These are phyloP conservation scores for Sepioteuthis lessoniana DNA, from an alignment of 2,888 invertebrate genomes.

Conservation along the genomic window DNA sequence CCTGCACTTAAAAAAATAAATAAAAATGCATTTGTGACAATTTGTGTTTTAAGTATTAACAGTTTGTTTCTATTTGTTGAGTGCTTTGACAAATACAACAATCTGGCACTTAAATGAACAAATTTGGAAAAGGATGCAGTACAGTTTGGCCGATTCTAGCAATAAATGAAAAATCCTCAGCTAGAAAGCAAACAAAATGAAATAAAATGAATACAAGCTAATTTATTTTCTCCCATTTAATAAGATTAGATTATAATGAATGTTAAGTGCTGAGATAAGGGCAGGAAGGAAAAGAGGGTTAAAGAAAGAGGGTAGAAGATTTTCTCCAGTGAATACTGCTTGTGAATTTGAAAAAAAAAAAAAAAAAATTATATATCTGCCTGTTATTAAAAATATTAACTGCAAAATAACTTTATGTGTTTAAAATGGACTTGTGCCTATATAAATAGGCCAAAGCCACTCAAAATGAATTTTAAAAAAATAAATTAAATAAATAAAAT, in stretches of 20 bases:
- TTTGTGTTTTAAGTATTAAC: neutral
- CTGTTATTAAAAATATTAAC: neutral
- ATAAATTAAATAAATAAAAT: no score
- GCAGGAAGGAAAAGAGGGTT: neutral
- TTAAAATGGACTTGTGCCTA: neutral
- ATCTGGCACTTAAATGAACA: slow-evolving; percentile 37
- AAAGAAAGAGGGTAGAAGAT: neutral
- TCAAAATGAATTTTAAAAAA: neutral
- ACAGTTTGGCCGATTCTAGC: slow-evolving; percentile 47
- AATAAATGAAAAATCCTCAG: slow-evolving; percentile 43
- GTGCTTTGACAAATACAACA: slow-evolving; percentile 34
- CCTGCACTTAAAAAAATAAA: neutral
- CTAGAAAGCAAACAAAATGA: slow-evolving; percentile 44
- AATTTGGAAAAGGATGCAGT: slow-evolving; percentile 39
- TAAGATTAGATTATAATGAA: neutral
- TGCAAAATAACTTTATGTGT: neutral
- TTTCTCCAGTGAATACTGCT: neutral
- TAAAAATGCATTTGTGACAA: neutral
- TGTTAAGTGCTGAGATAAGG: neutral
- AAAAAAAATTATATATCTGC: no score
- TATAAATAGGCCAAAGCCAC: neutral
- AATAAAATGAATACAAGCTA: slow-evolving; percentile 38
- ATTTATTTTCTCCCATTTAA: neutral
- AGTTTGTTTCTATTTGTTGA: neutral
- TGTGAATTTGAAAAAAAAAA: neutral